A percentile compares a stretch with the other conserved stretches of the same genome.
Conservation (phyloP, 1,140 invertebrate species). For the Calliopsis andreniformis region DNA sequence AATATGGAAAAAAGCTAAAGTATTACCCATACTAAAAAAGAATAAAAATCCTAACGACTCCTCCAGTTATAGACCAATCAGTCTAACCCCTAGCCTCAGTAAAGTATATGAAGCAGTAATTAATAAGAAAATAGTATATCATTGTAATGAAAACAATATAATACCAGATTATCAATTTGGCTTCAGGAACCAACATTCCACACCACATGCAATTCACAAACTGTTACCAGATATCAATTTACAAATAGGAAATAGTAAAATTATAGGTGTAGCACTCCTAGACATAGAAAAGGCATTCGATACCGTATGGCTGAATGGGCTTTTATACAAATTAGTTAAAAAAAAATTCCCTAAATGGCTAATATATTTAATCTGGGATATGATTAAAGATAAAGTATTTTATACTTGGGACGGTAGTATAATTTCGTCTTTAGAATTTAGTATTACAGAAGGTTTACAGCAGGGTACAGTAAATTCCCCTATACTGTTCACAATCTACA, state of each 20-base stretch:
- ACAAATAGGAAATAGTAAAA: not conserved
- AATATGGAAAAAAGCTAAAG: not conserved
- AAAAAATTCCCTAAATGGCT: slow-evolving; percentile 32
- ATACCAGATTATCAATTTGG: not conserved
- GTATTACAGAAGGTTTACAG: slow-evolving; percentile 33
- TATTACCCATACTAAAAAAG: not conserved
- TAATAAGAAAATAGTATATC: not conserved
- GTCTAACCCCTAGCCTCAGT: not conserved
- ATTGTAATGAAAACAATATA: not conserved
- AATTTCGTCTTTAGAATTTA: not conserved
- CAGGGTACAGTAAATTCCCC: slow-evolving; percentile 21
- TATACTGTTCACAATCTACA: slow-evolving; percentile 51
- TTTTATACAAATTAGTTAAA: slow-evolving; percentile 50
- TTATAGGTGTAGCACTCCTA: not conserved
- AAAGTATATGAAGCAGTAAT: not conserved
- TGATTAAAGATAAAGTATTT: slow-evolving; percentile 33
- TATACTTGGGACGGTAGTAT: not conserved
- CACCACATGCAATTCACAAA: not conserved
- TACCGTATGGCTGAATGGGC: slow-evolving; percentile 42
- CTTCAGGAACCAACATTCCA: not conserved
- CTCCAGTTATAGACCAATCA: not conserved
- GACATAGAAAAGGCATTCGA: not conserved
- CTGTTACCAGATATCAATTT: not conserved
- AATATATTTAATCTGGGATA: slow-evolving; percentile 41
- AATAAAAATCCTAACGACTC: not conserved